These are phyloP conservation scores for Liparis tanakae DNA, from an alignment of 2,797 vertebrate genomes.

Conservation along the genomic window DNA sequence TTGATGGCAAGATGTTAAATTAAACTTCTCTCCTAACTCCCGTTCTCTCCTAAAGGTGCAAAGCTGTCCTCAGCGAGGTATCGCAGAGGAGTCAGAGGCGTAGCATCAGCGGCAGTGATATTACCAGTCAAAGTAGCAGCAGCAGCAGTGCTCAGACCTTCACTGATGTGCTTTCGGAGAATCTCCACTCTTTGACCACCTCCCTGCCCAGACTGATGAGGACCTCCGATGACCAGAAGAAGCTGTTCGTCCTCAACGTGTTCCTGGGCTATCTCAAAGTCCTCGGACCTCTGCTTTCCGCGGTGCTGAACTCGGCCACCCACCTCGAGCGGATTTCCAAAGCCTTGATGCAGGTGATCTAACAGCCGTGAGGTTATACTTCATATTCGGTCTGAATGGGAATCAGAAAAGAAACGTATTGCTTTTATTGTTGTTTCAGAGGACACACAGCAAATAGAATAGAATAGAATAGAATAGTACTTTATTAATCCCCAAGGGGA, in stretches of 20 bases:
- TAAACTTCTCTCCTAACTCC: neutral
- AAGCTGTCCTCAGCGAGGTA: conserved; percentile 74
- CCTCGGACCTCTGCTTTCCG: conserved; percentile 86
- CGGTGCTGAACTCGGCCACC: conserved; percentile 85
- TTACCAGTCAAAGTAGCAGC: neutral
- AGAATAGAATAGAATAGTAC: too few species aligned
- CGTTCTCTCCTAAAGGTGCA: conserved; percentile 60
- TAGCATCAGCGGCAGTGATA: conserved; percentile 17
- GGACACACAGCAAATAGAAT: neutral
- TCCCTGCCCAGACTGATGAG: conserved; percentile 93
- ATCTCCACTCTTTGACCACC: conserved; percentile 89
- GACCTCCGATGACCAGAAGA: conserved; percentile 90
- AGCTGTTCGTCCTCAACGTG: conserved; percentile 87
- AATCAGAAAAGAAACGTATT: neutral
- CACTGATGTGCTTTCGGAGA: conserved; percentile 89
- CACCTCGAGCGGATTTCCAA: conserved; percentile 91
- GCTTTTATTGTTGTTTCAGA: neutral
- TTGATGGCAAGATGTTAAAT: neutral
- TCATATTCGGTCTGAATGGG: neutral
- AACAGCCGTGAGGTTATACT: neutral
- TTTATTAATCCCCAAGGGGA: too few species aligned
- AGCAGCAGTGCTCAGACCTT: conserved; percentile 76
- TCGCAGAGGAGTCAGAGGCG: conserved; percentile 77
- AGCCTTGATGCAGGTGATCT: conserved; percentile 87
- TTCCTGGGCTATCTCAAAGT: conserved; percentile 93